Evolutionary conservation across 2,113 vertebrate genomes (phyloP).

Genomic region (Eptatretus burgeri): DNA sequence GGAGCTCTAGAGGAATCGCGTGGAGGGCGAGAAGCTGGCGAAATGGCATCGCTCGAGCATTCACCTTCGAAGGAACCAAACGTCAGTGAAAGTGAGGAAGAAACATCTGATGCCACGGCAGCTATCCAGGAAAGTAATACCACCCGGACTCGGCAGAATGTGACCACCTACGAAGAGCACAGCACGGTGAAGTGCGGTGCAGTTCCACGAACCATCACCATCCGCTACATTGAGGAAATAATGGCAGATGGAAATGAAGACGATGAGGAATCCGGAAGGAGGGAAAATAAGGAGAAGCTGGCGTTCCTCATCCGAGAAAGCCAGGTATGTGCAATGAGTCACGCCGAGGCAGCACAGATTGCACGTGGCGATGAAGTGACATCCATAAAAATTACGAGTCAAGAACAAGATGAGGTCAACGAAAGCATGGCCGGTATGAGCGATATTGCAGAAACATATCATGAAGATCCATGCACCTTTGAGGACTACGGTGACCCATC

Average conservation of each 20-base stretch:
- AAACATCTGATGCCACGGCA: background rate
- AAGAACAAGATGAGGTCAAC: constrained; percentile 4
- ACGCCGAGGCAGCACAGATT: constrained; percentile 10
- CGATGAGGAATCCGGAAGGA: background rate
- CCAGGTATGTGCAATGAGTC: constrained; percentile 13
- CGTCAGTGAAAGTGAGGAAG: background rate
- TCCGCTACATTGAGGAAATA: constrained; percentile 5
- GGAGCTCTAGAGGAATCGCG: too few relatives aligned
- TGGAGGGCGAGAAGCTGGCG: too few relatives aligned
- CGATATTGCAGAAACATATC: background rate
- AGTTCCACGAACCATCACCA: background rate
- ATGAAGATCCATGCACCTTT: background rate
- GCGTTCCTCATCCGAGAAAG: constrained; percentile 13
- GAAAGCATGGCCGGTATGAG: background rate
- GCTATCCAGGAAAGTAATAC: background rate
- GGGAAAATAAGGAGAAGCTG: constrained; percentile 10
- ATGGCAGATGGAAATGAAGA: background rate
- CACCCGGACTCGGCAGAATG: background rate
- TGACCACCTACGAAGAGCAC: background rate
- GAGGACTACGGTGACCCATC: background rate
- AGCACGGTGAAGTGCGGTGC: background rate
- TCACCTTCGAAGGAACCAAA: background rate
- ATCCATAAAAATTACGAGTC: constrained; percentile 12
- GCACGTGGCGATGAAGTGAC: constrained; percentile 7
- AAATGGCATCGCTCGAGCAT: background rate